phyloP scores from a whole-genome alignment of 2,888 invertebrate species.

The Drosophila melanocephala region DNA sequence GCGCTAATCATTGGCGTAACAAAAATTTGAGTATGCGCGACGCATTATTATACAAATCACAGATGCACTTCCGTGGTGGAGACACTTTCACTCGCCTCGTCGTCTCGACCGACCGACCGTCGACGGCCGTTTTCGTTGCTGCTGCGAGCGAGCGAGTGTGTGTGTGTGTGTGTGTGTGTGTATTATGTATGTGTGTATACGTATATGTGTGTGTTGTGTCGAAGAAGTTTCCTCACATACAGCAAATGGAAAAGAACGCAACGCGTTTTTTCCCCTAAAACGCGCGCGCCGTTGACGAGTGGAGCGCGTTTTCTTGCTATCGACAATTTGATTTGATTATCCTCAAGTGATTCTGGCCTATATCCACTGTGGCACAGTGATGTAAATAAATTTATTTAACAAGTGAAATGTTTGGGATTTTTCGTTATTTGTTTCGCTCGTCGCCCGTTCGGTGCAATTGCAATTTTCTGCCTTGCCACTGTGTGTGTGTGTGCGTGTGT shows the following conservation, averaged over 20 bases:
- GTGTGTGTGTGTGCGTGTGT: slow-evolving; percentile 14
- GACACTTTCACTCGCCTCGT: slow-evolving; percentile 76
- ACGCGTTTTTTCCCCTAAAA: slow-evolving; percentile 68
- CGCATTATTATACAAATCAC: slow-evolving; percentile 81
- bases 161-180: slow-evolving; percentile 39
- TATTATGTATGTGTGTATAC: slow-evolving; percentile 24
- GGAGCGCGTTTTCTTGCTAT: slow-evolving; percentile 43
- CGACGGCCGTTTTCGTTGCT: slow-evolving; percentile 53
- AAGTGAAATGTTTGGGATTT: slow-evolving; percentile 62
- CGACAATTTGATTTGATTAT: slow-evolving; percentile 35
- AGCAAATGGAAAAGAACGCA: slow-evolving; percentile 76
- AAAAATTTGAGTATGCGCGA: slow-evolving; percentile 79
- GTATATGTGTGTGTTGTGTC: slow-evolving; percentile 47
- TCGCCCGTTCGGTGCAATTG: slow-evolving; percentile 71
- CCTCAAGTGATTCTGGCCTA: slow-evolving; percentile 29
- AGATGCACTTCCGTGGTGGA: slow-evolving; percentile 76
- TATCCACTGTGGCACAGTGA: slow-evolving; percentile 41
- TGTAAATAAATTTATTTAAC: slow-evolving; percentile 40
- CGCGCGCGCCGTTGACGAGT: slow-evolving; percentile 64
- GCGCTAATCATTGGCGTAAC: slow-evolving; percentile 71
- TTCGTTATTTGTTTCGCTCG: slow-evolving; percentile 65
- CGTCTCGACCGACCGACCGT: slow-evolving; percentile 49
- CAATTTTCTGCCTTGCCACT: slow-evolving; percentile 60
- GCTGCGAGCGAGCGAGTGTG: slow-evolving; percentile 41
- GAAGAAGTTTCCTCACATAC: slow-evolving; percentile 61